Base-by-base conservation (phyloP, 1,140 invertebrate genomes). In the Thrips palmi region DNA sequence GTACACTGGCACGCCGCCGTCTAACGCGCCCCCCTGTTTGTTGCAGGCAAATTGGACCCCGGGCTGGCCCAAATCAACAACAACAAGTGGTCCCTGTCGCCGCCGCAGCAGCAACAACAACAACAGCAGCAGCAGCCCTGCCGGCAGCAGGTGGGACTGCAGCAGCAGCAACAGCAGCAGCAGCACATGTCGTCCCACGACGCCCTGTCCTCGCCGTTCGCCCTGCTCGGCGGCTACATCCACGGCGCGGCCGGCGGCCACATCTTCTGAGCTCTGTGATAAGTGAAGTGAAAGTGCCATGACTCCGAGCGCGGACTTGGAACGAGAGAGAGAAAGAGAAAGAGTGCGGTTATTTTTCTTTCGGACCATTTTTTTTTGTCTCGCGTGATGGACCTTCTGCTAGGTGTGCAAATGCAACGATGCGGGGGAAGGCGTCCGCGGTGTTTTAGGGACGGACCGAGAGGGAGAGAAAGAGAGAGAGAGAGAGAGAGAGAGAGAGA, bases 111-210 rank as follows among this genome's bases (percentile, higher is more conserved):
- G 10, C 32, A 35, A 12, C 40, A 41, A 22, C 42, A 46, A 33
- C 44, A 46, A 8, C 39, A 46, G 17, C 47, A 49, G 23, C 43
- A 50, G 36, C 37, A 40, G 33, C 31, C 31, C 11, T 29, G 27
- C 11, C 21, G 38, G 32, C 21, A 39, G 33, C 33, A 28, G 27
- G 41, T 24, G 28, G 30, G 20, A 17, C 25, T 12, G 31, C 33
- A 18, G n/a, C 40, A 35, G 3, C 35, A 32, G 25, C 33, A 29
- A 22, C 37, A 39, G 15, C 39, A 40, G 34, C 40, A 42, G 23
- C 39, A 40, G n/a, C 39, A 40, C 14, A 23, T 40, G 11, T 34
- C 33, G 22, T 35, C 37, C 27, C 40, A 42, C 20, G 34, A 42
- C 27, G 24, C 25, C 1, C 40, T 44, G 8, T 35, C 40, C 7